Evolutionary conservation across 1,140 invertebrate genomes (phyloP), one percentile per base, ranked within the genome.

Genomic region (Atopsyche davidsoni): DNA sequence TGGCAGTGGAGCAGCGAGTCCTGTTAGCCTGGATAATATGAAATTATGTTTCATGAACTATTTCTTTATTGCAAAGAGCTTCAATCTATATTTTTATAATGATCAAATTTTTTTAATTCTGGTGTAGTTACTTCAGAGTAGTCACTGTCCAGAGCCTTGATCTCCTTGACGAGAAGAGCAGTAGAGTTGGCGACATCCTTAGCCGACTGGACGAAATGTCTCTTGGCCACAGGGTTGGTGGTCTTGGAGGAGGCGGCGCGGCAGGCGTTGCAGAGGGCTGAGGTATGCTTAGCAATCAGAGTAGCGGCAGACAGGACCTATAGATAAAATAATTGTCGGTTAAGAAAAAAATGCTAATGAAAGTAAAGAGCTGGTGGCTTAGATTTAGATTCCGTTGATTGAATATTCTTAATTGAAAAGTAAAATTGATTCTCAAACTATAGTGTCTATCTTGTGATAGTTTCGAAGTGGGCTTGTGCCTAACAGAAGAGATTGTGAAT

Each of bases 131-230:
- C 75, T 21, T 87, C 81, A 3, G 77, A 81, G 59, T 91, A 93
- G 64, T 94, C 84, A 38, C 81, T 78, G 69, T 97, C 93, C 13
- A 95, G 71, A 1, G 85, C 82, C 73, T 98, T 98, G 51, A 98
- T 97, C 64, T 93, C 89, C 68, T 92, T 93, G 1, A 99, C 95
- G 4, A 99, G 75, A 57, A 82, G 82, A 0, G 94, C 90, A 2
- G 96, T 99, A 2, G 90, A 92, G 69, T 95, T 96, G 16, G 96
- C 96, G 1, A 99, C 93, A 64, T 97, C 92, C 66, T 96, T 96
- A 18, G 95, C 95, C 51, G 92, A 89, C 64, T 98, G 92, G 13
- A 99, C 94, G 69, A 99, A 98, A 64, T 98, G 93, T 51, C 93
- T 72, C 69, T 97, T 97, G 28, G 92, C 90, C 16, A 92, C 89